Conservation (phyloP, 2,113 vertebrate genomes). For the Anser brachyrhynchus region DNA sequence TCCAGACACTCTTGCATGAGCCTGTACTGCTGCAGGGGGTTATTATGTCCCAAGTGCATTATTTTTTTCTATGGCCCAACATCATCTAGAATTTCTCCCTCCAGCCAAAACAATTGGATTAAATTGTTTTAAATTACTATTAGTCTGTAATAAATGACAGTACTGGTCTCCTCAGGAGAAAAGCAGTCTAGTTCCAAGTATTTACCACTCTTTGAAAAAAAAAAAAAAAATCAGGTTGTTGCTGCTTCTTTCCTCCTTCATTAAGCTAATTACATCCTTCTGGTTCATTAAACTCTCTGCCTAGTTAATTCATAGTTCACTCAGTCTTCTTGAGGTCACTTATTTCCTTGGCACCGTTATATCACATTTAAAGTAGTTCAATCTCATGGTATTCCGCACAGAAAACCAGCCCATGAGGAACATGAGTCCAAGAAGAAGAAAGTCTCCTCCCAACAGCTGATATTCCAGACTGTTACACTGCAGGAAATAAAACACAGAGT, state of each 20-base stretch:
- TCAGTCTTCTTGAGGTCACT: background rate
- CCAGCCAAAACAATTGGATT: background rate
- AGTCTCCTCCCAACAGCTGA: background rate
- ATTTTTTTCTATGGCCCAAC: background rate
- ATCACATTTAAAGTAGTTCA: background rate
- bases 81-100: background rate
- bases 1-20: background rate
- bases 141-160: background rate
- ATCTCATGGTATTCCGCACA: background rate
- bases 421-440: background rate
- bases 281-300: background rate
- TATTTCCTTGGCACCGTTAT: background rate
- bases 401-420: background rate
- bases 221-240: conserved; percentile 4
- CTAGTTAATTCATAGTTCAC: background rate
- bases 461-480: background rate
- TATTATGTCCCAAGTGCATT: background rate
- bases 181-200: background rate
- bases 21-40: background rate
- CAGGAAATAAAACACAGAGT: accelerated
- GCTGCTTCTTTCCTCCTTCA: background rate
- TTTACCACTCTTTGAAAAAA: background rate
- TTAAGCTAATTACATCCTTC: background rate
- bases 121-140: background rate
- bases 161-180: background rate